Conservation (phyloP, 2,888 invertebrate genomes). For the Hesperia comma region DNA sequence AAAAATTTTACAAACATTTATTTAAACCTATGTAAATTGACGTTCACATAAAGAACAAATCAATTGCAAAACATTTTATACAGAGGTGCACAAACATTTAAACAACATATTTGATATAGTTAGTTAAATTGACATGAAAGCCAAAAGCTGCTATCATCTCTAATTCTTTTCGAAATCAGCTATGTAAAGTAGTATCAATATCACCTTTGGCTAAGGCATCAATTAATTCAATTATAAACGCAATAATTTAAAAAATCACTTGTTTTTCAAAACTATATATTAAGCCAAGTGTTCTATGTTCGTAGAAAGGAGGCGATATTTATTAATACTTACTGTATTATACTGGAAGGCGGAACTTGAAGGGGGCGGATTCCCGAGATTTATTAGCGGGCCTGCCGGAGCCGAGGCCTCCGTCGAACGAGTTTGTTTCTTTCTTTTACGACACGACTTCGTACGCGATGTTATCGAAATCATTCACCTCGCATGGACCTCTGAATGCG, state of each 20-base stretch:
- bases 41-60: too few species aligned
- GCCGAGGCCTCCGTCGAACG: conserved; percentile 12
- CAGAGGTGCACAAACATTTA: too few species aligned
- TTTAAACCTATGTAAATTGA: too few species aligned
- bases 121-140: too few species aligned
- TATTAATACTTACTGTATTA: conserved; percentile 11
- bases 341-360: conserved; percentile 36
- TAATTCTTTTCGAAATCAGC: too few species aligned
- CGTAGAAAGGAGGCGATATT: conserved; percentile 12
- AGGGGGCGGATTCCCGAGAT: conserved; percentile 44
- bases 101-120: too few species aligned
- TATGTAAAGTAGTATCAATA: too few species aligned
- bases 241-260: not conserved
- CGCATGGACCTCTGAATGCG: conserved; percentile 1
- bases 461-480: conserved; percentile 26
- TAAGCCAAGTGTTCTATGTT: conserved; percentile 4
- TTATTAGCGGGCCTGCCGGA: conserved; percentile 41
- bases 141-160: too few species aligned
- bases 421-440: conserved; percentile 26
- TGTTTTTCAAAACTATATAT: not conserved
- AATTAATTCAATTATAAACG: conserved; percentile 6
- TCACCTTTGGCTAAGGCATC: not conserved
- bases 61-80: too few species aligned
- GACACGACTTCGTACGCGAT: conserved; percentile 21
- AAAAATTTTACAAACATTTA: too few species aligned